phyloP scores from a whole-genome alignment of 1,140 invertebrate species.

The Hyposmocoma kahamanoa region DNA sequence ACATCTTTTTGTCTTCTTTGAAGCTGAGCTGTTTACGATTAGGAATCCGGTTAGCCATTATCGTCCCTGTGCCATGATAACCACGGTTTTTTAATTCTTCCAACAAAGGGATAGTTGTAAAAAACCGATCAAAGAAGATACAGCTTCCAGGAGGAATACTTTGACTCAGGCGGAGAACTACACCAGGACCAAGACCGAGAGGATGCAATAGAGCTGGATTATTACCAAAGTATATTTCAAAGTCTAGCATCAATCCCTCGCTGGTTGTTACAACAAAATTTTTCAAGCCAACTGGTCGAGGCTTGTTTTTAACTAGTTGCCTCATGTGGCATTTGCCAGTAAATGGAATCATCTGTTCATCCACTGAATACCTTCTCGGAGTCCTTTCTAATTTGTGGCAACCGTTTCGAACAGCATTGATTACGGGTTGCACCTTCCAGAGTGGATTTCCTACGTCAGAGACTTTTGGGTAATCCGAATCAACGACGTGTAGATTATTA shows the following conservation, averaged over 20 bases:
- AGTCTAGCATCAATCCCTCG: constrained; percentile 19
- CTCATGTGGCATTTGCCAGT: constrained; percentile 5
- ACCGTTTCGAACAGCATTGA: constrained; percentile 10
- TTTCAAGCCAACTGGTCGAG: constrained; percentile 9
- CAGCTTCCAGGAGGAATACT: constrained; percentile 13
- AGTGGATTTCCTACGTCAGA: not conserved
- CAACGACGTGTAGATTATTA: constrained; percentile 20
- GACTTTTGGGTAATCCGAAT: constrained; percentile 9
- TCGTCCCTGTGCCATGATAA: constrained; percentile 3
- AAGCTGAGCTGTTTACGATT: not conserved
- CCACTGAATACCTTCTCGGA: constrained; percentile 9
- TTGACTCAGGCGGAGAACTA: constrained; percentile 10
- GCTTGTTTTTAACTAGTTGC: constrained; percentile 4
- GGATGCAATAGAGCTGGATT: not conserved
- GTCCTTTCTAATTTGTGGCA: constrained; percentile 1
- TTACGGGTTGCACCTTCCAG: constrained; percentile 8
- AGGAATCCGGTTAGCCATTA: constrained; percentile 2
- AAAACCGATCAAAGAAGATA: constrained; percentile 12
- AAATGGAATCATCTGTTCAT: constrained; percentile 18
- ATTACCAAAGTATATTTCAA: constrained; percentile 15
- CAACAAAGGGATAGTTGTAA: constrained; percentile 12
- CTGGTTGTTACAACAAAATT: constrained; percentile 22
- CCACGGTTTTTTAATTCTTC: constrained; percentile 1
- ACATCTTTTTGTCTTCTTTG: constrained; percentile 5
- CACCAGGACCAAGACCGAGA: constrained; percentile 8